These are phyloP conservation scores for Chaetorhynchus papuensis DNA, from an alignment of 2,113 vertebrate species.

Conservation along the genomic window DNA sequence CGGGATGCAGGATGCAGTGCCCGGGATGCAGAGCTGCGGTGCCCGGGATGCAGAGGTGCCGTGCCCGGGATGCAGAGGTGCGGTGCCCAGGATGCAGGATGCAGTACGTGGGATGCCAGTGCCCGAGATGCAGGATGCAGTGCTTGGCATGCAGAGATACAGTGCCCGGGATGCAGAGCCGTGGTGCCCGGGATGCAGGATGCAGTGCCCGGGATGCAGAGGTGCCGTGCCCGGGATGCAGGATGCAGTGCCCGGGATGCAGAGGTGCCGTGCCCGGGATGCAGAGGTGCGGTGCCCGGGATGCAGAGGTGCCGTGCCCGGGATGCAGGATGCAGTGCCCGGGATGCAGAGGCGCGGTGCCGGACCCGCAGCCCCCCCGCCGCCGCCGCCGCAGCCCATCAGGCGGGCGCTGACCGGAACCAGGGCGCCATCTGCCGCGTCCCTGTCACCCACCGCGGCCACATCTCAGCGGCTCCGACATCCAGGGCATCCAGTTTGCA, in stretches of 20 bases:
- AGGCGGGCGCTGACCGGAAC: not conserved
- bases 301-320: not conserved
- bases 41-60: no score
- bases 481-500: not conserved
- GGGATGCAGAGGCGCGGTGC: not conserved
- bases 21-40: no score
- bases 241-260: no score
- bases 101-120: not conserved
- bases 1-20: no score
- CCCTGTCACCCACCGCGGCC: not conserved
- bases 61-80: no score
- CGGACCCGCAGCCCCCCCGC: not conserved
- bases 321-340: not conserved
- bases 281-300: not conserved
- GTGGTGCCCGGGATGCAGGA: no score
- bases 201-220: no score
- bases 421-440: conserved; percentile 2
- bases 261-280: not conserved
- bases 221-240: no score
- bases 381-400: not conserved
- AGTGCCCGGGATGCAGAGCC: no score
- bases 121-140: not conserved
- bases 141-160: no score
- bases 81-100: no score
- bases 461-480: not conserved